Base-by-base conservation (phyloP, 2,888 invertebrate species). In the Trilocha varians region DNA sequence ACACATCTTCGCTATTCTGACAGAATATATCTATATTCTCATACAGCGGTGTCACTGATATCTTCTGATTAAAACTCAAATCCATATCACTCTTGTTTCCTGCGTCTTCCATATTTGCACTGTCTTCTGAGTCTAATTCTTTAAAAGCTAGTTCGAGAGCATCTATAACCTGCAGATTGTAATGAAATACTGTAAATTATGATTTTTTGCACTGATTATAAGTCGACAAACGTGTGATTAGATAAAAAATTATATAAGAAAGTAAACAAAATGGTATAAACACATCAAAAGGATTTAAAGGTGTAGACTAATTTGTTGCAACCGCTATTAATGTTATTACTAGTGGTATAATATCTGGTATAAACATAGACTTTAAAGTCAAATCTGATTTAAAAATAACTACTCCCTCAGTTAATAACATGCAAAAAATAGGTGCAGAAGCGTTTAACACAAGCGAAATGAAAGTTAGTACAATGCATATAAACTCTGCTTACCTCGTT, bases 111-210 rank as follows among this genome's bases (percentile, higher is more conserved):
- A 87, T 87, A 49, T 82, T 82, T 40, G 80, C 66, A 40, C 62
- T 68, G 48, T 82, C 80, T 63, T 87, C 85, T 32, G 86, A 87
- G 71, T 90, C 89, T 50, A 89, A 84, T 63, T 89, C 89, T 75
- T 88, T 83, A 63, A 89, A 88, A 57, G 90, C 89, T 65, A 89
- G 69, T 64, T 90, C 89, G 65, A 89, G 73, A 53, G 89, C 90
- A 72, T 90, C 89, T 65, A 89, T 78, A 45, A 89, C 89, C 89
- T 90, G 78, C 33, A 67, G 58, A 57, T 51, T 54, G 45, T 36
- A 9, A 36, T 11, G n/a, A 16, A 16, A 16, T 36, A 8, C 6
- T 14, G 9, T 34, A 34, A 25, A 25, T 9, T 4, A 25, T 6
- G 25, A 25, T 6, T 9, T 2, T 25, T 25, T 25, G 11, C n/a